Evolutionary conservation across 2,113 vertebrate species (phyloP), one percentile per base, ranked within the genome.

Genomic region (Clarias gariepinus): DNA sequence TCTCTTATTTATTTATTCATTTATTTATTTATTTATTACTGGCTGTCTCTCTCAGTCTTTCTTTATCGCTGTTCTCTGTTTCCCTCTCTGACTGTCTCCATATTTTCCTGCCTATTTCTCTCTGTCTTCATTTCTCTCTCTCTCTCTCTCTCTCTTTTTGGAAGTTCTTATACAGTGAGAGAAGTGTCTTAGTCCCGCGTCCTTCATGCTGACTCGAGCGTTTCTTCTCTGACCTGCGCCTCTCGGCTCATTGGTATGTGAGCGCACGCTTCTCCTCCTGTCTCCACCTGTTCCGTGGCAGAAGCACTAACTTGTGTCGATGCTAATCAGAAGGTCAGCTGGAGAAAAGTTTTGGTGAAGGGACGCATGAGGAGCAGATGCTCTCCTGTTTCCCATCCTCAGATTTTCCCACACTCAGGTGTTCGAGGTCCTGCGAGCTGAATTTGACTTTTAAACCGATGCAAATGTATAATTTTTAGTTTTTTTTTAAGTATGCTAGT

Each of bases 181-280:
- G 92, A 88, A 28, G 9, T 21, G 88, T 80, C 87, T 81, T 83
- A 90, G 90, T 92, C 91, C 92, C 91, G 90, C 80, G 90, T 90
- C 90, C 90, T 92, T 91, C 90, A 89, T 89, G 88, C 88, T 19
- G 90, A 90, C 83, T 89, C 64, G 33, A 28, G 83, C 89, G 12
- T 86, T 88, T 69, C 87, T 41, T 53, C 68, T 23, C 41, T 82
- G 47, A 73, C 63, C 61, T 21, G 60, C 16, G 16, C 74, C 79
- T 81, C 71, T 82, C 23, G 57, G 86, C 71, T 10, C 30, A n/a
- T 28, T 28, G 30, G 58, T 33, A 30, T 80, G 53, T 53, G 77
- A 86, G 83, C 28, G 63, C 23, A 60, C 13, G 15, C n/a, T 58
- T 1, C 69, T 57, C 53, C 36, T 47, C 19, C 61, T 47, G 36